Conservation (phyloP, 2,797 vertebrate species). For the Varecia variegata region DNA sequence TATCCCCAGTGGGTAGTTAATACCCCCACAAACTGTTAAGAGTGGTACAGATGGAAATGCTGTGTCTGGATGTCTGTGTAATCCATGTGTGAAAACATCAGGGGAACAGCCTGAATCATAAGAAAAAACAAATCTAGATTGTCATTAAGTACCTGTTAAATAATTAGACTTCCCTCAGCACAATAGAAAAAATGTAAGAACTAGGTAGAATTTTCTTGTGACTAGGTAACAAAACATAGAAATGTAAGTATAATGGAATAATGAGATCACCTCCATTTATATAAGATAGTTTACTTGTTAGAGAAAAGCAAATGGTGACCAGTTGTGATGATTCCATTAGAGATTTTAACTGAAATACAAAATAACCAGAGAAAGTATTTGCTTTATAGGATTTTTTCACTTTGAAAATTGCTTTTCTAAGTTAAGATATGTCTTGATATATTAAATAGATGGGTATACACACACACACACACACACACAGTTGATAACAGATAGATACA, state of each 20-base stretch:
- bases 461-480: too few species aligned
- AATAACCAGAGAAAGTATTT: neutral
- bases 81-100: neutral
- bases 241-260: neutral
- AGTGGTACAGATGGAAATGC: neutral
- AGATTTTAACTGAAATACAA: neutral
- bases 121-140: neutral
- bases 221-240: neutral
- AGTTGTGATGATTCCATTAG: neutral
- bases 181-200: neutral
- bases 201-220: neutral
- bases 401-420: neutral
- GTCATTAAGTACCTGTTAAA: neutral
- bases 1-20: neutral
- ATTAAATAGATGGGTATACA: too few species aligned
- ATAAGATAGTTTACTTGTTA: neutral
- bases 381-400: neutral
- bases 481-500: neutral
- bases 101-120: neutral
- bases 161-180: neutral
- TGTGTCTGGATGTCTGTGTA: neutral
- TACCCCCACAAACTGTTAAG: neutral
- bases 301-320: neutral
- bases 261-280: neutral
- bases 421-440: neutral